These are phyloP conservation scores for Dallia pectoralis DNA, from an alignment of 2,797 vertebrate genomes.

Conservation along the genomic window DNA sequence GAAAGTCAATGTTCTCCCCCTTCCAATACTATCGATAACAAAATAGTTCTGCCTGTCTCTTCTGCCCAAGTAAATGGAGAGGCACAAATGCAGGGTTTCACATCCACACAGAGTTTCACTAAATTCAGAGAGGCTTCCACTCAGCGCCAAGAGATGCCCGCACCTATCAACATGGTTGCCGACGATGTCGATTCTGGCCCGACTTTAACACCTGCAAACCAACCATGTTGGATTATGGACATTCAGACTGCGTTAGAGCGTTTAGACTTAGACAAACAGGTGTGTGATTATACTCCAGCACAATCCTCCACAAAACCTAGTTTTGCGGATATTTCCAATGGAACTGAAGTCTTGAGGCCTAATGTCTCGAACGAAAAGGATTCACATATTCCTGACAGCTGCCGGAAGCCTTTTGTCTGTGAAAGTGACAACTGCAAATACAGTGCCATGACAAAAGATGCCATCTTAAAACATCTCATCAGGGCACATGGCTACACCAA, in stretches of 20 bases:
- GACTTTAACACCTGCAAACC: slow-evolving; percentile 59
- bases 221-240: slow-evolving; percentile 79
- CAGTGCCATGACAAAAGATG: slow-evolving; percentile 89
- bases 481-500: slow-evolving; percentile 88
- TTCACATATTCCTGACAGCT: slow-evolving; percentile 50
- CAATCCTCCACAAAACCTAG: slow-evolving; percentile 19
- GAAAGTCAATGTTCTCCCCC: slow-evolving; percentile 30
- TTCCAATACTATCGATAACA: slow-evolving; percentile 30
- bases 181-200: slow-evolving; percentile 45
- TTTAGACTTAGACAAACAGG: slow-evolving; percentile 79
- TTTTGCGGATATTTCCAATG: slow-evolving; percentile 32
- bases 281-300: slow-evolving; percentile 40
- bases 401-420: slow-evolving; percentile 86
- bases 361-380: slow-evolving; percentile 53
- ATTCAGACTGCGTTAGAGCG: slow-evolving; percentile 85
- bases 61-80: slow-evolving; percentile 40
- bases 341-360: slow-evolving; percentile 49
- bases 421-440: slow-evolving; percentile 82
- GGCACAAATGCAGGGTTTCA: slow-evolving; percentile 50
- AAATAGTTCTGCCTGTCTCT: slow-evolving; percentile 14
- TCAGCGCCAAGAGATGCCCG: slow-evolving; percentile 24
- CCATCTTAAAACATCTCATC: slow-evolving; percentile 90
- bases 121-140: slow-evolving; percentile 47
- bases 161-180: slow-evolving; percentile 11
- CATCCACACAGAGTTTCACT: slow-evolving; percentile 51